Percentiles rank a stretch among this genome's conserved stretches.
Evolutionary conservation across 2,888 invertebrate genomes (phyloP).

Genomic region (Cloeon dipterum): DNA sequence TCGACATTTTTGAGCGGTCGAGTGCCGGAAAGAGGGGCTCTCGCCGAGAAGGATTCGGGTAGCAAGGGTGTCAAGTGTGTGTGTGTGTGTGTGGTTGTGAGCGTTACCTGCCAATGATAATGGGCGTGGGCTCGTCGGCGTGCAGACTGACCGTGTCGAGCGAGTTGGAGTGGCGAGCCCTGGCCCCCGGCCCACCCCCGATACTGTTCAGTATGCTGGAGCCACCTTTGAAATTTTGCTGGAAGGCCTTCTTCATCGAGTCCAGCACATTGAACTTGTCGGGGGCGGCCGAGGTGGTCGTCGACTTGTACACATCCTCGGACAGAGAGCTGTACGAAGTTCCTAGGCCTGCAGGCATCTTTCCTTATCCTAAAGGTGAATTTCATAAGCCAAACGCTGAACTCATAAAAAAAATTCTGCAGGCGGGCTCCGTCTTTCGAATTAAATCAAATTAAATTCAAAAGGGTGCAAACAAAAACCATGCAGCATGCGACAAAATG

Average conservation of each 20-base stretch:
- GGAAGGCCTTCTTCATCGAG: constrained; percentile 34
- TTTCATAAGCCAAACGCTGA: constrained; percentile 4
- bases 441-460: neutral
- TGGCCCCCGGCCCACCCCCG: too few relatives aligned
- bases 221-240: constrained; percentile 17
- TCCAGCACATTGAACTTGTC: constrained; percentile 23
- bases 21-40: too few relatives aligned
- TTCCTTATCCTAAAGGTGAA: constrained; percentile 4
- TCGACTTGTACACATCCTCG: constrained; percentile 33
- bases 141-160: constrained; percentile 5
- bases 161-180: neutral
- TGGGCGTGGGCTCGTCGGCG: constrained; percentile 2
- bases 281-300: constrained; percentile 28
- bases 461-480: neutral
- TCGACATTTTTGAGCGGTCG: too few relatives aligned
- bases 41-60: too few relatives aligned
- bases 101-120: too few relatives aligned
- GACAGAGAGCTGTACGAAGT: constrained; percentile 13
- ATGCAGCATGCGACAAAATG: too few relatives aligned
- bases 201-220: constrained; percentile 7
- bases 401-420: constrained; percentile 3
- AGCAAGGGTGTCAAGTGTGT: too few relatives aligned
- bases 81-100: too few relatives aligned
- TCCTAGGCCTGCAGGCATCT: constrained; percentile 36
- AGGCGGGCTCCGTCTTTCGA: constrained; percentile 2